Percentiles rank a stretch among this genome's conserved stretches.
Evolutionary conservation across 2,113 vertebrate genomes (phyloP).

Genomic region (Lota lota): DNA sequence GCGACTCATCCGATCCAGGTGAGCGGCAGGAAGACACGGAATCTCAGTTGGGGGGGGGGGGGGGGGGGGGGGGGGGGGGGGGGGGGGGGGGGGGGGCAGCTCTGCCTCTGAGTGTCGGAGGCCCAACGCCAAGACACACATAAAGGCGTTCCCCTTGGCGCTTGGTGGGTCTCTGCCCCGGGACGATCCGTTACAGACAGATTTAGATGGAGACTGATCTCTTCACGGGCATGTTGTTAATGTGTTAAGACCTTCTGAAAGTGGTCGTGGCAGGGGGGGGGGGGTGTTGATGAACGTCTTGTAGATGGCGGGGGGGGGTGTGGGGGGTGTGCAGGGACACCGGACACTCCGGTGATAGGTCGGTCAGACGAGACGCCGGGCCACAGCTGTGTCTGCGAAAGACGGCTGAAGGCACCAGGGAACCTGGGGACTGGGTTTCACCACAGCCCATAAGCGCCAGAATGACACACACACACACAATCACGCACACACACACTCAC

Average conservation of each 20-base stretch:
- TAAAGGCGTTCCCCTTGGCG: no score
- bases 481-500: constrained; percentile 1
- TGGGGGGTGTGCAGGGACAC: constrained; percentile 35
- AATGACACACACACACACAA: constrained; percentile 17
- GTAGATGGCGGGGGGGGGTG: constrained; percentile 39
- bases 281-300: constrained; percentile 39
- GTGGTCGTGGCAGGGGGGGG: constrained; percentile 10
- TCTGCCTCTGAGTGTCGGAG: background rate
- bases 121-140: background rate
- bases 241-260: background rate
- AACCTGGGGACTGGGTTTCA: constrained; percentile 40
- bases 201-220: background rate
- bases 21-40: constrained; percentile 3
- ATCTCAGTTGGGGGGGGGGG: no score
- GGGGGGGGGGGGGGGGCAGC: background rate
- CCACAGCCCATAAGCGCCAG: constrained; percentile 25
- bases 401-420: constrained; percentile 43
- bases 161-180: no score
- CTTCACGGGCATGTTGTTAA: background rate
- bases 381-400: constrained; percentile 54
- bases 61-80: background rate
- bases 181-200: background rate
- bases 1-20: constrained; percentile 72
- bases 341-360: constrained; percentile 44
- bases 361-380: constrained; percentile 26